Evolutionary conservation across 64 coral and sea anemone species (phyloP).

Genomic region (Pocillopora verrucosa): DNA sequence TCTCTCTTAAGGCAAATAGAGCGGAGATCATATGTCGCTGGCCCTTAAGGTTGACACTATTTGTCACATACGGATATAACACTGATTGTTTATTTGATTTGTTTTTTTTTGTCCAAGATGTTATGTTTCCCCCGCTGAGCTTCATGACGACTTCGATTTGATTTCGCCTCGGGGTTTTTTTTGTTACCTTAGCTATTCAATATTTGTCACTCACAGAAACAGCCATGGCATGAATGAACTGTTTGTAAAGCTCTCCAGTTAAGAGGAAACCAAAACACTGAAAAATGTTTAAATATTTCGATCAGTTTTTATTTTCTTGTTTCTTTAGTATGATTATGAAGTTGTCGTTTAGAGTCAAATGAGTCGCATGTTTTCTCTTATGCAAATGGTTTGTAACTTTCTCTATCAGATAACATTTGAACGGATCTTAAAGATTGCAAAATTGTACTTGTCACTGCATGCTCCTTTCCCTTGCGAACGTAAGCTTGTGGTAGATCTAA

Average conservation of each 20-base stretch:
- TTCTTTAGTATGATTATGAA: too few species aligned
- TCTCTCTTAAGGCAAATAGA: not conserved
- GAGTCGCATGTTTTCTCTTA: too few species aligned
- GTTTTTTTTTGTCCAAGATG: not conserved
- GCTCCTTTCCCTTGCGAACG: not conserved
- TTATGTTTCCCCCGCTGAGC: not conserved
- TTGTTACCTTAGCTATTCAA: not conserved
- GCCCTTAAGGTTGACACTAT: not conserved
- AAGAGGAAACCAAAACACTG: too few species aligned
- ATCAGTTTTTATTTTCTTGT: too few species aligned
- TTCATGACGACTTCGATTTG: not conserved
- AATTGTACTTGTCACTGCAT: not conserved
- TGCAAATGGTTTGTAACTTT: too few species aligned
- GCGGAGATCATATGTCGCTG: not conserved
- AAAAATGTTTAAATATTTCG: too few species aligned
- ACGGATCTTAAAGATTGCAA: not conserved
- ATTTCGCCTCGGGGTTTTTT: not conserved
- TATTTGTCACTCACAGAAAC: too few species aligned
- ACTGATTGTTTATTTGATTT: constrained; percentile 1
- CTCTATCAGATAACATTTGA: too few species aligned
- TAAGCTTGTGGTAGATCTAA: too few species aligned
- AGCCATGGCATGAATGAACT: too few species aligned
- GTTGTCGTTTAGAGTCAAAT: too few species aligned
- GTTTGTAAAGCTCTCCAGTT: too few species aligned
- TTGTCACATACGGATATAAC: not conserved